Evolutionary conservation across 2,888 invertebrate species (phyloP).

Genomic region (Lasius fuliginosus): DNA sequence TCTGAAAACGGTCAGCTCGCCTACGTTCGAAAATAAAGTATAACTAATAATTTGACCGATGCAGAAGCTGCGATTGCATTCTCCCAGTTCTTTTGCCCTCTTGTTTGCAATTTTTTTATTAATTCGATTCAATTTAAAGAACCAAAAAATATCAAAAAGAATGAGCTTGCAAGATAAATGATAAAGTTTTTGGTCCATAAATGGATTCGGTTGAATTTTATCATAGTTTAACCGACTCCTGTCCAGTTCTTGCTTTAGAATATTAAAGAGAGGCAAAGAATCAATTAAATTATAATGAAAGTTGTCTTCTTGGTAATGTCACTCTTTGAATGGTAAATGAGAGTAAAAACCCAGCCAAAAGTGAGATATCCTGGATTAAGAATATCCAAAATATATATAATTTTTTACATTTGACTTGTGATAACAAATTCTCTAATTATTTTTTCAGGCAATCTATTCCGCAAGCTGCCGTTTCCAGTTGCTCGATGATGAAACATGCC

Average conservation of each 20-base stretch:
- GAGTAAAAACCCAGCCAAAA: not conserved
- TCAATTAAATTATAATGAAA: not conserved
- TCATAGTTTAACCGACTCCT: not conserved
- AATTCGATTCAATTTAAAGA: not conserved
- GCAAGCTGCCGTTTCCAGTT: constrained; percentile 49
- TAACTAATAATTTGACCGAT: constrained; percentile 2
- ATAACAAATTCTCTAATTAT: constrained; percentile 2
- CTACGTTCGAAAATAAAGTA: constrained; percentile 6
- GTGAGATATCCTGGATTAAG: not conserved
- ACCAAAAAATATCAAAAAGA: not conserved
- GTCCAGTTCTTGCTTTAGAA: not conserved
- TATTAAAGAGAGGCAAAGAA: not conserved
- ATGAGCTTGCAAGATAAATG: not conserved
- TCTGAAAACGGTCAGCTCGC: constrained; percentile 40
- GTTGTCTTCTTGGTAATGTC: not conserved
- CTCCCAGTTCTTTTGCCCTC: not conserved
- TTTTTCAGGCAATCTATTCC: constrained; percentile 6
- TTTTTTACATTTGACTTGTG: not conserved
- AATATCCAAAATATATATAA: not conserved
- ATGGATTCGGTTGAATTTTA: not conserved
- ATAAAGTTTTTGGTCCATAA: not conserved
- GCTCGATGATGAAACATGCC: constrained; percentile 41
- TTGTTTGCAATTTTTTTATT: not conserved
- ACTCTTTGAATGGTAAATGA: not conserved
- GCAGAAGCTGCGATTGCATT: constrained; percentile 6